Base-by-base conservation (phyloP, 2,113 vertebrate genomes). In the Cettia cetti region DNA sequence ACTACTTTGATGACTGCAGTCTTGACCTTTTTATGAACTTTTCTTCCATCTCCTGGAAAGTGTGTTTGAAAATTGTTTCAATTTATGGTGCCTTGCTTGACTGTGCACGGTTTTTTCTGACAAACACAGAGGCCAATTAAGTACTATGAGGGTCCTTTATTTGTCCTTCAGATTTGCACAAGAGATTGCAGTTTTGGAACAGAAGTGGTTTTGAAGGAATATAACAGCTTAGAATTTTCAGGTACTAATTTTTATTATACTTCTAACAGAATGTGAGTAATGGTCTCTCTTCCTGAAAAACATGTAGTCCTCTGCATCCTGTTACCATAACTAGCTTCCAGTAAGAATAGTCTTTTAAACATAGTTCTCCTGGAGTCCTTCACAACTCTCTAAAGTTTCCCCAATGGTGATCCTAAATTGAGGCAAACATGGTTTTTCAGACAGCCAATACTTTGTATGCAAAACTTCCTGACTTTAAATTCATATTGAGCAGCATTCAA, bases 381-480 rank as follows among this genome's bases (percentile, higher is more conserved):
- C 42, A 39, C 64, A 93, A 47, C 24, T 83, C 44, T 72, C 21
- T 47, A 2, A 90, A 52, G 14, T 71, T 94, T 78, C 35, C 54
- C 30, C 35, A 80, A 4, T 24, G 7, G 11, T 52, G 54, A 86
- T 47, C 78, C 35, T 80, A 76, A 86, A 66, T 70, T 39, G 64
- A 81, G 42, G 64, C 31, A 90, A 89, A 81, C 19, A 49, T 47
- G 0, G 0, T 37, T 74, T 90, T 87, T 82, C 42, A 56, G 63
- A 77, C 24, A 92, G 30, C 11, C 6, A 57, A 22, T 83, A 59
- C 37, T 74, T 90, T 74, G 22, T 11, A 1, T 70, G 39, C 21
- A 83, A 90, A 96, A 83, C 24, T 54, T 90, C 64, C 33, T 71
- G 42, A 65, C 53, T 90, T 93, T 69, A 88, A 88, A 92, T 90